phyloP scores from a whole-genome alignment of 1,140 invertebrate species.

The Drosophila pallidifrons region DNA sequence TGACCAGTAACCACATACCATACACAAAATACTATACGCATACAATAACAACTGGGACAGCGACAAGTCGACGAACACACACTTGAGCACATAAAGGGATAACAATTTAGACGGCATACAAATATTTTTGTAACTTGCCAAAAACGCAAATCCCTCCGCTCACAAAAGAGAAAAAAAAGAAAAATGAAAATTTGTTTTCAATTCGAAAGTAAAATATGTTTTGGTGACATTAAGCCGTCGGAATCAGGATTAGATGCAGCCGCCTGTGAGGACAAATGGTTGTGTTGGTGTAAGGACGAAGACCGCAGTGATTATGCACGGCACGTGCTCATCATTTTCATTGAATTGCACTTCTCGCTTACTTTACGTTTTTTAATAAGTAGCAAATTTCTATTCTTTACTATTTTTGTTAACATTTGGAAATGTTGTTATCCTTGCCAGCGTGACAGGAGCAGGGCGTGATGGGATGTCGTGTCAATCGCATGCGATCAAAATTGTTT shows the following conservation, averaged over 20 bases:
- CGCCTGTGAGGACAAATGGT: constrained; percentile 56
- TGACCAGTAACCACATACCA: constrained; percentile 33
- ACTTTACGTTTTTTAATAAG: constrained; percentile 59
- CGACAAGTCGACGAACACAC: constrained; percentile 56
- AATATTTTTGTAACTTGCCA: constrained; percentile 63
- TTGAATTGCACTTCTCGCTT: constrained; percentile 7
- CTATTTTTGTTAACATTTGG: constrained; percentile 67
- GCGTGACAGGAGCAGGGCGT: not conserved
- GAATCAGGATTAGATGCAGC: constrained; percentile 78
- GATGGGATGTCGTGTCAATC: constrained; percentile 19
- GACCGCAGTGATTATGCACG: constrained; percentile 55
- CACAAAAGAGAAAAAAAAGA: not conserved
- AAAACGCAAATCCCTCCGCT: constrained; percentile 19
- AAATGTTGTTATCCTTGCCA: constrained; percentile 72
- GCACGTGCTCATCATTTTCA: constrained; percentile 71
- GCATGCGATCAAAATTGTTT: constrained; percentile 16
- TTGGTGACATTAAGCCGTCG: constrained; percentile 80
- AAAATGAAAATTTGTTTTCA: constrained; percentile 74
- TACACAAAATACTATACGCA: not conserved
- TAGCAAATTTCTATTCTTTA: constrained; percentile 44
- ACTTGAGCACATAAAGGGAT: constrained; percentile 69
- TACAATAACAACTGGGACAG: constrained; percentile 38
- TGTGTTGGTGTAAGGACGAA: not conserved
- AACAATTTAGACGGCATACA: constrained; percentile 62
- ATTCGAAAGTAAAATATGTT: constrained; percentile 81